These are phyloP conservation scores for Cylloceria caligata DNA, from an alignment of 2,888 invertebrate genomes.

Conservation along the genomic window DNA sequence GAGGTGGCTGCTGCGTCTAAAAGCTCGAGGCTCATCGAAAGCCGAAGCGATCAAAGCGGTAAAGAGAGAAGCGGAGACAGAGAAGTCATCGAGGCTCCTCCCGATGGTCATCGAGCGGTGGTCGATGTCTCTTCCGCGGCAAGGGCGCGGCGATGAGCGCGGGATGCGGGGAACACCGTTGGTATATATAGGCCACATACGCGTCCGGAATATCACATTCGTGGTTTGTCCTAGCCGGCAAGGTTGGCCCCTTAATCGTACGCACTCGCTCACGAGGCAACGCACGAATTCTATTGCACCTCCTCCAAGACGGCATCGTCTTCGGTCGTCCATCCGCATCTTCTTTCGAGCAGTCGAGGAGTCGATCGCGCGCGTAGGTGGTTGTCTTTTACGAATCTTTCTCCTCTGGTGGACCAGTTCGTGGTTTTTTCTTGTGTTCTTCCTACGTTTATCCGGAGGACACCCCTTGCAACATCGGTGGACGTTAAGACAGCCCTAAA, in stretches of 20 bases:
- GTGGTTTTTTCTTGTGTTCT: constrained; percentile 27
- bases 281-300: constrained; percentile 44
- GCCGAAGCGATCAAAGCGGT: neutral
- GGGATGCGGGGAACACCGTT: constrained; percentile 72
- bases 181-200: constrained; percentile 84
- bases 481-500: constrained; percentile 39
- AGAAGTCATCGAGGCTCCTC: constrained; percentile 34
- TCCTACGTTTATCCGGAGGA: neutral
- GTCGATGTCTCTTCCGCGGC: constrained; percentile 49
- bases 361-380: constrained; percentile 40
- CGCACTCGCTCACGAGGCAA: constrained; percentile 27
- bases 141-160: constrained; percentile 71
- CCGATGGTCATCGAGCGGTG: constrained; percentile 20
- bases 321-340: neutral
- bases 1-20: neutral
- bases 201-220: constrained; percentile 84
- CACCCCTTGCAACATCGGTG: constrained; percentile 23
- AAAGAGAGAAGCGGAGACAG: constrained; percentile 9
- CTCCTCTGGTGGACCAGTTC: constrained; percentile 26
- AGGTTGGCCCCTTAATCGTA: constrained; percentile 71
- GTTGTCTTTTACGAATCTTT: neutral
- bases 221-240: constrained; percentile 79
- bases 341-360: constrained; percentile 20
- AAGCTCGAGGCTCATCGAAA: neutral
- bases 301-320: constrained; percentile 7